These are phyloP conservation scores for Sciurus carolinensis DNA, from an alignment of 2,797 vertebrate genomes.

Conservation along the genomic window DNA sequence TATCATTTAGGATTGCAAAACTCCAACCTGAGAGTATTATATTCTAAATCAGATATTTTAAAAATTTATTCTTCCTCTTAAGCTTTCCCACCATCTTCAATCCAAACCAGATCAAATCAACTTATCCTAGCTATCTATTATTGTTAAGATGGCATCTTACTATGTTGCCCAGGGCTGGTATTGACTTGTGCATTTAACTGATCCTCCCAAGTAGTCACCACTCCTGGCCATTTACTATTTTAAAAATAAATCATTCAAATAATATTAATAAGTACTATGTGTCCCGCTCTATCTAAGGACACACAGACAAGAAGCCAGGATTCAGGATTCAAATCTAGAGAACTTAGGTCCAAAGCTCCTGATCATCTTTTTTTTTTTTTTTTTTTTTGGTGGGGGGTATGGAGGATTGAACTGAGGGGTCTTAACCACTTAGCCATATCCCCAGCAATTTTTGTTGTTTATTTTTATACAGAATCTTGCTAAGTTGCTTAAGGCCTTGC, in stretches of 20 bases:
- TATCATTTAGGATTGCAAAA: slow-evolving; percentile 50
- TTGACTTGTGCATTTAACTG: not conserved
- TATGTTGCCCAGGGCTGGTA: not conserved
- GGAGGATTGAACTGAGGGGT: too few species aligned
- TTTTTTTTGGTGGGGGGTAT: too few species aligned
- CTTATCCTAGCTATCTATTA: not conserved
- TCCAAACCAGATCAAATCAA: slow-evolving; percentile 44
- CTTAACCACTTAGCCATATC: too few species aligned
- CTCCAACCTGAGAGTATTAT: not conserved
- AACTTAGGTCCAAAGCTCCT: not conserved
- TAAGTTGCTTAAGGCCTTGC: too few species aligned
- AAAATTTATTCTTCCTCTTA: slow-evolving; percentile 43
- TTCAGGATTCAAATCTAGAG: not conserved
- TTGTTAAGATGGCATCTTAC: not conserved
- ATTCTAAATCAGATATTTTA: slow-evolving; percentile 11
- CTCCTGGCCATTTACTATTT: not conserved
- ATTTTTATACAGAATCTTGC: too few species aligned
- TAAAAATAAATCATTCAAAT: slow-evolving; percentile 16
- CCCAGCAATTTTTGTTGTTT: too few species aligned
- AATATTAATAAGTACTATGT: slow-evolving; percentile 10
- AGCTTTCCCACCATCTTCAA: slow-evolving; percentile 27
- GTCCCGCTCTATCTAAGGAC: not conserved
- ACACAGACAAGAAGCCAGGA: slow-evolving; percentile 19
- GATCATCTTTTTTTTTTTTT: not conserved
- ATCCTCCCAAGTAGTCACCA: not conserved